These are phyloP conservation scores for Gymnoscelis rufifasciata DNA, from an alignment of 2,888 invertebrate species.

Conservation along the genomic window DNA sequence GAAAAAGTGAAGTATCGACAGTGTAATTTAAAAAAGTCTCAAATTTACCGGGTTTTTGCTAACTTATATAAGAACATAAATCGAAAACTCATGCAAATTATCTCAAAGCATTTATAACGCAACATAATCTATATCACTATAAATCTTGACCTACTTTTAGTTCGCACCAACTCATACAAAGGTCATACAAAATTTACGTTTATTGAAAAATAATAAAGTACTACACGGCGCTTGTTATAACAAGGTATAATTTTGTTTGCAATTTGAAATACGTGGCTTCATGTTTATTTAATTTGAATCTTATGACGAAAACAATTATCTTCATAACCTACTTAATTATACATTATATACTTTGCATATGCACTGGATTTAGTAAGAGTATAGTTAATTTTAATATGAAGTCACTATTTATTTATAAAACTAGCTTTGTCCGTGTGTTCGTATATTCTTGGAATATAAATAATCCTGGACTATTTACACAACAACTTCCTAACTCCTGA, in stretches of 20 bases:
- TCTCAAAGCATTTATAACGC: not conserved
- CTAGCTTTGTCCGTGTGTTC: too few relatives aligned
- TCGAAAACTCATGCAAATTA: not conserved
- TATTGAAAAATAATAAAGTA: slow-evolving; percentile 42
- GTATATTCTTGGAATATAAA: too few relatives aligned
- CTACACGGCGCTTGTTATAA: slow-evolving; percentile 29
- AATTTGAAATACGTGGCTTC: slow-evolving; percentile 7
- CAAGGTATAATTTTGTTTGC: slow-evolving; percentile 28
- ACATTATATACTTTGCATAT: too few relatives aligned
- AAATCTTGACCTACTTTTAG: slow-evolving; percentile 47
- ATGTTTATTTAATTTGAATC: slow-evolving; percentile 11
- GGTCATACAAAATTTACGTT: slow-evolving; percentile 44
- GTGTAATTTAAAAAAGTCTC: too few relatives aligned
- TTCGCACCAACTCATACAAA: slow-evolving; percentile 39
- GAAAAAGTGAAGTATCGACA: too few relatives aligned
- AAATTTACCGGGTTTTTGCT: too few relatives aligned
- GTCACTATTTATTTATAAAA: too few relatives aligned
- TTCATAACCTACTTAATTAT: not conserved
- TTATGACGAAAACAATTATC: not conserved
- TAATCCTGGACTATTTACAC: too few relatives aligned
- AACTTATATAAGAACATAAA: too few relatives aligned
- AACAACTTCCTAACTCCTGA: too few relatives aligned
- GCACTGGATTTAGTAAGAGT: too few relatives aligned
- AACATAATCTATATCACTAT: slow-evolving; percentile 13
- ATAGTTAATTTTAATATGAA: too few relatives aligned